These are phyloP conservation scores for Lagria hirta DNA, from an alignment of 2,888 invertebrate genomes.

Conservation along the genomic window DNA sequence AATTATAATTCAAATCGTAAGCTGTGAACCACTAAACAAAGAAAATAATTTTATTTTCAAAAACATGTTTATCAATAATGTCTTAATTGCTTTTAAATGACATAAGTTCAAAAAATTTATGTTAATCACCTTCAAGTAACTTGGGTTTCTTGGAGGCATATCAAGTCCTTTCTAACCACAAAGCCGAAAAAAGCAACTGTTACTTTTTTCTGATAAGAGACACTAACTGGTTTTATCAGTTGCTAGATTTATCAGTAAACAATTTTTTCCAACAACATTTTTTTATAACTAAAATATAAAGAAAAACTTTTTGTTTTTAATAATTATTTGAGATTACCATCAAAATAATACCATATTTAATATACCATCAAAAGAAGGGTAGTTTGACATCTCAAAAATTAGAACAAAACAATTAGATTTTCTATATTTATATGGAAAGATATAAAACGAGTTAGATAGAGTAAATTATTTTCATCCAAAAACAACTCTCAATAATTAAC, in stretches of 20 bases:
- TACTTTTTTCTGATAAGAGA: neutral
- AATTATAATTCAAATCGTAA: neutral
- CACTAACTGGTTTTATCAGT: neutral
- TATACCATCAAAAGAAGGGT: no score
- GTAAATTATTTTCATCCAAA: no score
- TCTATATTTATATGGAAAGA: no score
- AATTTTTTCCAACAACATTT: neutral
- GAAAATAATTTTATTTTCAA: conserved; percentile 10
- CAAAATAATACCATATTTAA: no score
- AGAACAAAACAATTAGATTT: no score
- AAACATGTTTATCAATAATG: conserved; percentile 17
- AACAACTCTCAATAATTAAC: no score
- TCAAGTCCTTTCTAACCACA: no score
- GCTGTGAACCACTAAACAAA: neutral
- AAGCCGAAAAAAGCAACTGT: no score
- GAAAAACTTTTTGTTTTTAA: neutral
- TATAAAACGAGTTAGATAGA: no score
- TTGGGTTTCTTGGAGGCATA: conserved; percentile 11
- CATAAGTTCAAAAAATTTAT: conserved; percentile 15
- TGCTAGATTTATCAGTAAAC: neutral
- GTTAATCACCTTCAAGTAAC: conserved; percentile 17
- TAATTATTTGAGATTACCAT: no score
- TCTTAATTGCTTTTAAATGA: conserved; percentile 26
- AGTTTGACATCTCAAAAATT: no score
- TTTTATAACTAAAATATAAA: neutral